Percentiles rank a stretch among this genome's conserved stretches.
These are phyloP conservation scores for Pseudorasbora parva DNA, from an alignment of 2,113 vertebrate genomes.

Conservation along the genomic window DNA sequence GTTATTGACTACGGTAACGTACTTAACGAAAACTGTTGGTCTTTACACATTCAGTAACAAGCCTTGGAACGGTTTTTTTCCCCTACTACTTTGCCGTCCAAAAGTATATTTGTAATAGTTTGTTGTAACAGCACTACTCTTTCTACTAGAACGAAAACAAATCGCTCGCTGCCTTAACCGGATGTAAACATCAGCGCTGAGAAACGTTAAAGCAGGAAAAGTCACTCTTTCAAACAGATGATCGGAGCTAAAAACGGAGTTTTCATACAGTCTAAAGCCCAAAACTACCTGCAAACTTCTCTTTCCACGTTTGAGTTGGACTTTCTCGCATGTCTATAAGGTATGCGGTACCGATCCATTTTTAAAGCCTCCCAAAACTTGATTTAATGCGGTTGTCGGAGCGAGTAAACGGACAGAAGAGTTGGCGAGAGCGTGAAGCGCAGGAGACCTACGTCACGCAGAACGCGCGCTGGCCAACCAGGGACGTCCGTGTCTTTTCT, in stretches of 20 bases:
- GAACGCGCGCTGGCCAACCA: conserved; percentile 17
- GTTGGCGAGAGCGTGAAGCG: background rate
- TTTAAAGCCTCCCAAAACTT: background rate
- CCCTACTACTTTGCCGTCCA: background rate
- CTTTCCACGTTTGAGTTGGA: conserved; percentile 30
- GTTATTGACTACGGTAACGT: background rate
- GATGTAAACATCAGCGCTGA: conserved; percentile 50
- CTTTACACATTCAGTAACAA: background rate
- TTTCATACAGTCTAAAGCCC: background rate
- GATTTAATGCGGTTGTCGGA: background rate
- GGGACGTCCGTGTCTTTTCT: background rate
- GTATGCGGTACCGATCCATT: conserved; percentile 53
- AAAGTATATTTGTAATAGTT: background rate
- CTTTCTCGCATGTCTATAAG: conserved; percentile 25
- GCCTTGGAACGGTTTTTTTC: background rate
- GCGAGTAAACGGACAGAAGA: background rate
- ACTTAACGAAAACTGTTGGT: background rate
- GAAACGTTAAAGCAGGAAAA: conserved; percentile 46
- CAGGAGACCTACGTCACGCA: conserved; percentile 32
- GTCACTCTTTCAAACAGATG: conserved; percentile 23
- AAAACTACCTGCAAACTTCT: conserved; percentile 57
- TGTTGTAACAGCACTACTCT: background rate
- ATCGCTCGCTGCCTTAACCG: conserved; percentile 29
- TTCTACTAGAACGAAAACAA: background rate
- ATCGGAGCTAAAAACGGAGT: background rate